Conservation (phyloP, 2,113 vertebrate species). For the human (Homo sapiens) region GRCh38 chr20:33920501-33921000, state of each 20-base stretch:
- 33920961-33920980: no score
- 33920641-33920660: neutral
- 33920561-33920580: neutral
- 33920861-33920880: no score
- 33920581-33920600: neutral
- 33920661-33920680: neutral
- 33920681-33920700: neutral
- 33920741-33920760: conserved; percentile 8
- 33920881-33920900: no score
- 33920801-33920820: neutral
- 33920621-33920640: neutral
- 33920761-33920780: neutral
- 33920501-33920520: neutral
- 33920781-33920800: neutral
- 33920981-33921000: no score
- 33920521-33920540: neutral
- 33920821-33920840: neutral
- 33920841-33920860: no score
- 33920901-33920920: no score
- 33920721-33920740: neutral
- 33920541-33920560: neutral
- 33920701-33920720: neutral
- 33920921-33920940: no score
- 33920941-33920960: no score
- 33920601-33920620: neutral